phyloP scores from a whole-genome alignment of 2,797 vertebrate species.

The Tokudaia tokunoshimensis region DNA sequence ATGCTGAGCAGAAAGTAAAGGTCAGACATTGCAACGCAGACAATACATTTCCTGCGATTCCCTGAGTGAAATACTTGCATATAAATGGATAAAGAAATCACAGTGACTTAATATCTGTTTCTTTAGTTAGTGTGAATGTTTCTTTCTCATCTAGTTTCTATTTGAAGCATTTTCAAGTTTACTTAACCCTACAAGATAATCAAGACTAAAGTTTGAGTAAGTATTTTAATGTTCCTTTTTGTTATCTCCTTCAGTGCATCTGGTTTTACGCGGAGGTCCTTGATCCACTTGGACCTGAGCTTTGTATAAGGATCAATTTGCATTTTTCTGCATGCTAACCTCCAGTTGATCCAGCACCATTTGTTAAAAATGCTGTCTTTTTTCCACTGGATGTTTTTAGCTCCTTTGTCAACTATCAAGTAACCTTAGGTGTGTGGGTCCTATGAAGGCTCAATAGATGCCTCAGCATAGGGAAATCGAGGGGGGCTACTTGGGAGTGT shows the following conservation, averaged over 20 bases:
- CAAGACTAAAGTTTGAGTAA: neutral
- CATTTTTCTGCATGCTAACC: no score
- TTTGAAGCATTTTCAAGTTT: neutral
- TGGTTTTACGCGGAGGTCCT: no score
- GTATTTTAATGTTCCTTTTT: neutral
- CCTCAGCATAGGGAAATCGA: no score
- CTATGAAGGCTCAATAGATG: no score
- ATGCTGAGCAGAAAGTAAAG: constrained; percentile 14
- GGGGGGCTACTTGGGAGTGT: no score
- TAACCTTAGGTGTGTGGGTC: no score
- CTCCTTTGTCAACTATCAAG: no score
- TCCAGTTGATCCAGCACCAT: no score
- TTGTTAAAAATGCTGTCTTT: no score
- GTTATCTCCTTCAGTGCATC: neutral
- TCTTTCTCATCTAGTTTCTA: constrained; percentile 9
- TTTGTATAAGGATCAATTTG: no score
- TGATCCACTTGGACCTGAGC: no score
- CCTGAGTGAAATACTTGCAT: neutral
- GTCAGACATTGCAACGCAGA: neutral
- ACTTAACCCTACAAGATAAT: neutral
- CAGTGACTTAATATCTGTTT: neutral
- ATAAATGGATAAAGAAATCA: neutral
- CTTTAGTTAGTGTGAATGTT: constrained; percentile 33
- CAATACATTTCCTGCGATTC: constrained; percentile 42
- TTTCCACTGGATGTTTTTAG: no score